These are phyloP conservation scores for Neodiprion fabricii DNA, from an alignment of 1,140 invertebrate genomes.

Conservation along the genomic window DNA sequence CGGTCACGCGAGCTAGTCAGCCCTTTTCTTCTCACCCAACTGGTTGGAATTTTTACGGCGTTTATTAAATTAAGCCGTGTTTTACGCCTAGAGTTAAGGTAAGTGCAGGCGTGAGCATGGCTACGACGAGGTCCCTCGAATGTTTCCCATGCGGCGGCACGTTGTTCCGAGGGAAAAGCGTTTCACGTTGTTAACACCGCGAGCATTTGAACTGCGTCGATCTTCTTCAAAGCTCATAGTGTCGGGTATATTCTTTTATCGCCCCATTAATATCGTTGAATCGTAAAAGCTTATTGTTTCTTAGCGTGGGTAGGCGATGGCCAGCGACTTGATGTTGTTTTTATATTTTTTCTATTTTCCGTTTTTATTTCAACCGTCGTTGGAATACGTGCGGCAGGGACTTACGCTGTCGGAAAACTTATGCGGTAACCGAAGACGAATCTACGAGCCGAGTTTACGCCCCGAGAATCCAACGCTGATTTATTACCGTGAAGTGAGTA, in stretches of 20 bases:
- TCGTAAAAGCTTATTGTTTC: background rate
- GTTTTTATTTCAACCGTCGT: no score
- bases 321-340: background rate
- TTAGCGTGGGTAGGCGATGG: background rate
- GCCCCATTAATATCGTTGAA: constrained; percentile 2
- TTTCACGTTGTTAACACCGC: no score
- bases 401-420: background rate
- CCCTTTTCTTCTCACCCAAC: background rate
- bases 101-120: background rate
- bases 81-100: background rate
- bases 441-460: background rate
- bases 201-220: background rate
- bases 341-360: background rate
- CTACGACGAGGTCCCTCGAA: background rate
- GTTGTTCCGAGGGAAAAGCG: background rate
- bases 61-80: constrained; percentile 3
- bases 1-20: background rate
- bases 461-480: background rate
- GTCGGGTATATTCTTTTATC: background rate
- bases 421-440: background rate
- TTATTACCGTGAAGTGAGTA: background rate
- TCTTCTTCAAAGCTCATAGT: background rate
- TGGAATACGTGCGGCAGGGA: background rate
- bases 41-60: background rate
- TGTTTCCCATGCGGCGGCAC: background rate